Conservation (phyloP, 2,888 invertebrate genomes). For the Cataglyphis rosenhaueri region DNA sequence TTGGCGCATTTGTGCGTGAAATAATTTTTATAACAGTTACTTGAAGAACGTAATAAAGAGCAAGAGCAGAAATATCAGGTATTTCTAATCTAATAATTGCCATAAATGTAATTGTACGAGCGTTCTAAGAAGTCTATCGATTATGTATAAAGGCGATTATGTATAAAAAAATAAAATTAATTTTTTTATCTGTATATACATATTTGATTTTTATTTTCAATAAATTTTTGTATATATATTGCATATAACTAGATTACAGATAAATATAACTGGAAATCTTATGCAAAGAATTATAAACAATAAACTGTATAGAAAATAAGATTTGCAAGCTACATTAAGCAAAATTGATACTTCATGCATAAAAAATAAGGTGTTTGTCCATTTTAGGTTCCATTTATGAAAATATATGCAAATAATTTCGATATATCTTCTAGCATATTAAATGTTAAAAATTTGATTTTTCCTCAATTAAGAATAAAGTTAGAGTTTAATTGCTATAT, state of each 20-base stretch:
- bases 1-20: not conserved
- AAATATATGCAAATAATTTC: not conserved
- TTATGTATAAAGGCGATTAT: not conserved
- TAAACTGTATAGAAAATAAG: conserved; percentile 6
- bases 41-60: not conserved
- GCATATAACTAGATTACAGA: not conserved
- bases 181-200: not conserved
- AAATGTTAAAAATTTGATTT: not conserved
- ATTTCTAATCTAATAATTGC: conserved; percentile 8
- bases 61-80: not conserved
- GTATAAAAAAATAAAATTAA: conserved; percentile 5
- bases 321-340: conserved; percentile 10
- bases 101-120: not conserved
- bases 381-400: not conserved
- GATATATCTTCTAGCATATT: not conserved
- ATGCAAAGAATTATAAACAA: conserved; percentile 1
- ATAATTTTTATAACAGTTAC: not conserved
- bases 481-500: not conserved
- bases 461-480: not conserved
- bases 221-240: not conserved
- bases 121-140: not conserved
- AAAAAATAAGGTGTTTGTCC: not conserved
- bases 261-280: conserved; percentile 1
- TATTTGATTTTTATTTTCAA: not conserved
- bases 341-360: not conserved